phyloP scores from a whole-genome alignment of 2,888 invertebrate species.

The Tachina grossa region DNA sequence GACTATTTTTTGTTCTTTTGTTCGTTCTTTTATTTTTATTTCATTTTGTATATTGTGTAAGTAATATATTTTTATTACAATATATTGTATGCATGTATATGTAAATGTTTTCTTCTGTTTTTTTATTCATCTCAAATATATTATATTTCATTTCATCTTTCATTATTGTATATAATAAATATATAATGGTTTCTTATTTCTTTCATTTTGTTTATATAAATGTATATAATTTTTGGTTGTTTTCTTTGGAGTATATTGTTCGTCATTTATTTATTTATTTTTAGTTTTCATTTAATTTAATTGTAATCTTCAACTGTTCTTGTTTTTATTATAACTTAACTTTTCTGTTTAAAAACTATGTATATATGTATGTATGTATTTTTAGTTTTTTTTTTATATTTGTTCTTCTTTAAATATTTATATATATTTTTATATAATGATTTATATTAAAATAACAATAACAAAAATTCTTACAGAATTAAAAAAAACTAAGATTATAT shows the following conservation, averaged over 20 bases:
- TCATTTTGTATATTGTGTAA: conserved; percentile 62
- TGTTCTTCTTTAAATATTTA: conserved; percentile 59
- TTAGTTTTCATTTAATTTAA: conserved; percentile 42
- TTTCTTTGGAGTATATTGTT: conserved; percentile 83
- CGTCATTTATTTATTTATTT: conserved; percentile 71
- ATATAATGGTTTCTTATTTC: conserved; percentile 72
- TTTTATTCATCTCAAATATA: conserved; percentile 38
- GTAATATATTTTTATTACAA: conserved; percentile 43
- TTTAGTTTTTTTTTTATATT: conserved; percentile 59
- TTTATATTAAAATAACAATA: conserved; percentile 71
- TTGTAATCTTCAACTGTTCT: conserved; percentile 54
- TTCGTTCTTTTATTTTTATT: conserved; percentile 40
- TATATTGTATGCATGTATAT: conserved; percentile 54
- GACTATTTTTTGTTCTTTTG: conserved; percentile 53
- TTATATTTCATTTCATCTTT: conserved; percentile 49
- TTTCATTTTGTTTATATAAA: conserved; percentile 76
- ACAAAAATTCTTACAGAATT: conserved; percentile 67
- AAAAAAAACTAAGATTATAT: conserved; percentile 44
- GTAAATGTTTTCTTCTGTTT: conserved; percentile 54
- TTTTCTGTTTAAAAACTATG: conserved; percentile 71
- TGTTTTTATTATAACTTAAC: conserved; percentile 70
- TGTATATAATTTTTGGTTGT: conserved; percentile 80
- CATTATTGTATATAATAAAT: conserved; percentile 75
- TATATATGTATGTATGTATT: not conserved
- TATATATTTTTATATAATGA: conserved; percentile 54